Percentiles rank a stretch among this genome's conserved stretches.
These are phyloP conservation scores for Gryllus longicercus DNA, from an alignment of 2,888 invertebrate genomes.

Conservation along the genomic window DNA sequence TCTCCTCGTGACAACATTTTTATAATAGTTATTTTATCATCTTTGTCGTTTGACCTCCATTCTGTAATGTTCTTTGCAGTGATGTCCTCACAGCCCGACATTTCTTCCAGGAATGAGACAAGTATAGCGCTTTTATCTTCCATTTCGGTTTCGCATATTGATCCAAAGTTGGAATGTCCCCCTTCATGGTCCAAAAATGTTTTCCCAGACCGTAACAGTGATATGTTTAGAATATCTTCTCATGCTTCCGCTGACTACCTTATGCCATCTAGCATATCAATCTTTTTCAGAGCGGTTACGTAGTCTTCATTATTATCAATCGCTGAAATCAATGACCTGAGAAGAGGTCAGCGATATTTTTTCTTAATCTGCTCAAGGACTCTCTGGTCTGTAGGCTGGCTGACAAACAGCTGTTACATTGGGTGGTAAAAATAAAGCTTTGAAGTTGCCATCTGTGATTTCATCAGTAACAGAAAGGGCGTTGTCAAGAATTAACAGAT, in stretches of 20 bases:
- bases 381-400: conserved; percentile 18
- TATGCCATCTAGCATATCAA: conserved; percentile 20
- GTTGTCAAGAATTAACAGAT: conserved; percentile 29
- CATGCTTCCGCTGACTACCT: neutral
- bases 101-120: neutral
- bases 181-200: conserved; percentile 23
- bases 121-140: conserved; percentile 2
- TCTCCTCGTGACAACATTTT: conserved; percentile 26
- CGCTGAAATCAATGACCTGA: neutral
- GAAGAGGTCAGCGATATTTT: too few relatives aligned
- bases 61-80: neutral
- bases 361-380: too few relatives aligned
- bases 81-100: too few relatives aligned
- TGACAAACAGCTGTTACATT: conserved; percentile 23
- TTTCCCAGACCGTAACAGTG: neutral
- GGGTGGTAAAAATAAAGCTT: conserved; percentile 27
- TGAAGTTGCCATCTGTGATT: conserved; percentile 26
- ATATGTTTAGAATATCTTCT: conserved; percentile 21
- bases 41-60: neutral
- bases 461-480: conserved; percentile 19
- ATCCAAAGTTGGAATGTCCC: conserved; percentile 18
- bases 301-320: conserved; percentile 28
- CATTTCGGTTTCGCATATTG: neutral
- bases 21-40: neutral
- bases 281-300: conserved; percentile 22